phyloP scores from a whole-genome alignment of 2,113 vertebrate species.

The Arothron firmamentum region DNA sequence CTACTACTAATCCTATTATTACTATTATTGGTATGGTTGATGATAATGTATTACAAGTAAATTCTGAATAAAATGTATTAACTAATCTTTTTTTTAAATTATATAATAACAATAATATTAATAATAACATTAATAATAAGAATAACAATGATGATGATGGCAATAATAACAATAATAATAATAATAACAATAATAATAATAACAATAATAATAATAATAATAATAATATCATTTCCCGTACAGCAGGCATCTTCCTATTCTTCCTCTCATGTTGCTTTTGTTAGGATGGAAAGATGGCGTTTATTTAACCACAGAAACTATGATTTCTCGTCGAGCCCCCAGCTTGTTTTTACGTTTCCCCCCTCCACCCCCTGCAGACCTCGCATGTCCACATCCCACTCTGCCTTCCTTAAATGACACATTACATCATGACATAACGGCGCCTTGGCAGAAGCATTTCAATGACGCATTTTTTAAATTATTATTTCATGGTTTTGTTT shows the following conservation, averaged over 20 bases:
- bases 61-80: neutral
- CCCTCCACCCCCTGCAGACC: conserved; percentile 33
- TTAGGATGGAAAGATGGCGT: conserved; percentile 77
- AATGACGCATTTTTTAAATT: too few relatives aligned
- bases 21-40: neutral
- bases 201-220: conserved; percentile 18
- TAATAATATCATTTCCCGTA: conserved; percentile 9
- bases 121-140: conserved; percentile 29
- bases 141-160: conserved; percentile 21
- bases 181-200: conserved; percentile 21
- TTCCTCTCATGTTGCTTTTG: conserved; percentile 69
- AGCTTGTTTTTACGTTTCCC: conserved; percentile 33
- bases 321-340: conserved; percentile 41
- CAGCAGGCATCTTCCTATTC: conserved; percentile 52
- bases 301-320: conserved; percentile 68
- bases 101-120: conserved; percentile 26
- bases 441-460: conserved; percentile 29
- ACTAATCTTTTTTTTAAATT: neutral
- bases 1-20: too few relatives aligned
- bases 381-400: conserved; percentile 24
- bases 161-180: conserved; percentile 19
- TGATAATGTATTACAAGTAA: neutral
- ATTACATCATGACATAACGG: conserved; percentile 46
- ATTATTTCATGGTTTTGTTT: conserved; percentile 36
- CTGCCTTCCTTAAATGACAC: conserved; percentile 46